Evolutionary conservation across 2,888 invertebrate species (phyloP), one percentile per base, ranked within the genome.

Genomic region (Strigamia maritima): DNA sequence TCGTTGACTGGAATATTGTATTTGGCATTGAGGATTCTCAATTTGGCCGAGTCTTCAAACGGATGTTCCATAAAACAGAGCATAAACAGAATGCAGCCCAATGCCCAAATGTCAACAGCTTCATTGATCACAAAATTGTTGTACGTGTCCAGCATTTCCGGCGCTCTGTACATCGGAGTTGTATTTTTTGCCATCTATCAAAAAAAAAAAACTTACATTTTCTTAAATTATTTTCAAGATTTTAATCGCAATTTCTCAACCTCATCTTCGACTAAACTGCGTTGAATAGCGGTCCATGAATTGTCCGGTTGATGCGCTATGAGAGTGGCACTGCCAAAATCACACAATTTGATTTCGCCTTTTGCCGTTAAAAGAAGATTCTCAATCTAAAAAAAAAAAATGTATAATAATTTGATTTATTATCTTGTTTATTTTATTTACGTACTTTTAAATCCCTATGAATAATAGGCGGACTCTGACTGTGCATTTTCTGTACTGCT

Each of bases 101-200:
- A 88, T 0, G 98, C 98, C 99, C 99, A 99, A 49, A 97, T 90
- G 87, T 99, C 99, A 1, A 93, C 91, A 70, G 93, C 91, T 82
- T 93, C 90, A 79, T 96, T 96, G 82, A 99, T 96, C 81, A 92
- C 93, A 85, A 93, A 92, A 86, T 99, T 97, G 84, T 93, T 95
- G 94, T 98, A 99, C 4, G 97, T 94, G 85, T 98, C 98, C 79
- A 98, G 89, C 92, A 98, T 97, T 89, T 99, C 99, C 38, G 99
- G 99, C 0, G 98, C 94, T 85, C 99, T 90, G 87, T 99, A 99
- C 98, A 90, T 90, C 7, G 90, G 90, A 19, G 90, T 90, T 19
- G 89, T 90, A 83, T 88, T 86, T 81, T 87, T 86, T n/a, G 87
- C 85, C 84, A 89, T 87, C 88, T 89, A 82, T 44, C 84, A 83